Evolutionary conservation across 1,140 invertebrate species (phyloP).

Genomic region (Calephelis virginiensis): DNA sequence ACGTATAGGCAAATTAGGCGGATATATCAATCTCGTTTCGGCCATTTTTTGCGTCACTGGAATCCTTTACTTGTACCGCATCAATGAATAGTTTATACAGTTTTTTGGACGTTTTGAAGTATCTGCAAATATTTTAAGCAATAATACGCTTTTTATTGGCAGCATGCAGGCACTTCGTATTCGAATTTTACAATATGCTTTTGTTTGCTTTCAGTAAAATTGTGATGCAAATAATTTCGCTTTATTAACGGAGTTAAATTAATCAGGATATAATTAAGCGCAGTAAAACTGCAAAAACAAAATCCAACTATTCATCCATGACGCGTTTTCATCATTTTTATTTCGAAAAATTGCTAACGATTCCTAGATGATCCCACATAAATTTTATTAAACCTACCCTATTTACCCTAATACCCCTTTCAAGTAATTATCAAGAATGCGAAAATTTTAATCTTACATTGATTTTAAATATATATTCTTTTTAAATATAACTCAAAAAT

Average conservation of each 20-base stretch:
- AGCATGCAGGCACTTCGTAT: conserved; percentile 31
- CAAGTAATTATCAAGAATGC: too few species aligned
- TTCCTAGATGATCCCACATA: too few species aligned
- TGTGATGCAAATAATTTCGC: neutral
- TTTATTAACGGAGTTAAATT: neutral
- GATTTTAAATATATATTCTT: too few species aligned
- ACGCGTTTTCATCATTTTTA: too few species aligned
- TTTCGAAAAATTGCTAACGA: too few species aligned
- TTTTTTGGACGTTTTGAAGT: conserved; percentile 33
- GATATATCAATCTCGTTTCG: conserved; percentile 63
- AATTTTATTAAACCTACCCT: too few species aligned
- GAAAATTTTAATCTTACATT: too few species aligned
- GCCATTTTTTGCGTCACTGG: conserved; percentile 40
- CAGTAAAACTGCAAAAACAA: too few species aligned
- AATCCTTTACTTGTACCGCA: conserved; percentile 49
- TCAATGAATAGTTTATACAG: conserved; percentile 61
- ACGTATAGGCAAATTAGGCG: conserved; percentile 67
- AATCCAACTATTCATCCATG: too few species aligned
- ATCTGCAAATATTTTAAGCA: conserved; percentile 21
- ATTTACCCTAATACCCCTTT: too few species aligned
- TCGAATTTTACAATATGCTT: neutral
- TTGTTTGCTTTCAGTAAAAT: neutral
- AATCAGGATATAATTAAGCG: too few species aligned
- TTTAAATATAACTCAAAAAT: too few species aligned
- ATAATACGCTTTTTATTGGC: conserved; percentile 17